A percentile compares a stretch with the other conserved stretches of the same genome.
Conservation (phyloP, 2,113 vertebrate genomes). For the Lophochroa leadbeateri region DNA sequence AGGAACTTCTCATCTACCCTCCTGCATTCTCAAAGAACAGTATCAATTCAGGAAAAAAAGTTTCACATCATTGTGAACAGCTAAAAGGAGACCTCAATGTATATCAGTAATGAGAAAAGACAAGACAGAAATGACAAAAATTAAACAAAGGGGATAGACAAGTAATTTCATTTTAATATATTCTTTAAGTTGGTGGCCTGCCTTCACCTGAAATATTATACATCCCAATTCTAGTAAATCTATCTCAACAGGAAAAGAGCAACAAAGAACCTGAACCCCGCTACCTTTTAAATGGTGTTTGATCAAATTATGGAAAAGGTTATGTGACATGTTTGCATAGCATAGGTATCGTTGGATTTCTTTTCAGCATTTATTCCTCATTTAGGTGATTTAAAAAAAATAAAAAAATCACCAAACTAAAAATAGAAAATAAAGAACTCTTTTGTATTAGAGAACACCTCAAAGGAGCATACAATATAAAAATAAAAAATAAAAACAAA, state of each 20-base stretch:
- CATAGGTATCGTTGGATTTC: not conserved
- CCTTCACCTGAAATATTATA: not conserved
- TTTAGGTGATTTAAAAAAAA: not conserved
- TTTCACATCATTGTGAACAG: not conserved
- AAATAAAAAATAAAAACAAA: not conserved
- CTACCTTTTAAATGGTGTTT: not conserved
- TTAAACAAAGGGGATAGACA: not conserved
- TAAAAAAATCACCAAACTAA: not conserved
- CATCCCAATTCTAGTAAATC: not conserved
- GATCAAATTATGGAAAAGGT: not conserved
- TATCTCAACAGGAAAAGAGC: not conserved
- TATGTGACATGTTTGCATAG: not conserved
- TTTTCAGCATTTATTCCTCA: not conserved
- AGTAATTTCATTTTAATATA: not conserved
- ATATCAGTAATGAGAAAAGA: not conserved
- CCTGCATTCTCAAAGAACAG: not conserved
- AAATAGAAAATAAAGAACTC: not conserved
- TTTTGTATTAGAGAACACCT: not conserved
- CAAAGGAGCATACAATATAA: not conserved
- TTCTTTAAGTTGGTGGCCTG: not conserved
- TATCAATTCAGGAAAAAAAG: rapidly evolving
- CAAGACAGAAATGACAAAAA: not conserved
- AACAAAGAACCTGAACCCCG: not conserved
- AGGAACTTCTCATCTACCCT: not conserved
- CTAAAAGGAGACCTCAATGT: not conserved